Percentiles rank a stretch among this genome's conserved stretches.
Evolutionary conservation across 2,113 vertebrate genomes (phyloP).

Genomic region (Chamaea fasciata): DNA sequence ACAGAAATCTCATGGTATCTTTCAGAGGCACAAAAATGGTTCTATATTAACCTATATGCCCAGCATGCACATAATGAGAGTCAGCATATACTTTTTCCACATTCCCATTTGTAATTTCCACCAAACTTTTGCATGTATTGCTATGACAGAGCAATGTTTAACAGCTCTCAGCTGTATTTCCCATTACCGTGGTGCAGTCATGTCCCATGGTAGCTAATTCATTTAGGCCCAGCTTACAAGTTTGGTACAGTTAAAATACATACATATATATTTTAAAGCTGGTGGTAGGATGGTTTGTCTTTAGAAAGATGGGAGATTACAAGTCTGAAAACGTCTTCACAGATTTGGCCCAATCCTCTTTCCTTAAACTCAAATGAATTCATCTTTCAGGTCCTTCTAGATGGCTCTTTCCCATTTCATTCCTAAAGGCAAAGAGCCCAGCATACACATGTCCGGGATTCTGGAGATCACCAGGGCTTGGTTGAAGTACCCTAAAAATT

Average conservation of each 20-base stretch:
- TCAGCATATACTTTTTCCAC: background rate
- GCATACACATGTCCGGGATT: background rate
- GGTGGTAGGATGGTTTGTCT: background rate
- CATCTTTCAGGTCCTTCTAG: background rate
- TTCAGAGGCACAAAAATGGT: background rate
- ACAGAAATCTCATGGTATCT: background rate
- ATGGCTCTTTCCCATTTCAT: background rate
- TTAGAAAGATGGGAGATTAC: background rate
- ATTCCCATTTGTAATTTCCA: background rate
- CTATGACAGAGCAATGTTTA: background rate
- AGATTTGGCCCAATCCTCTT: background rate
- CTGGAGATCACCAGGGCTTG: background rate
- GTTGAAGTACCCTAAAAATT: background rate
- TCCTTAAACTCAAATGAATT: background rate
- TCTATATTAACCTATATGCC: rapidly evolving
- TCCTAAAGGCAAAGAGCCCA: background rate
- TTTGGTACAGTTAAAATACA: background rate
- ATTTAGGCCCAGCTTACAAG: background rate
- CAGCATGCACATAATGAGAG: background rate
- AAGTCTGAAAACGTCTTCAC: background rate
- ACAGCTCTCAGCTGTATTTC: background rate
- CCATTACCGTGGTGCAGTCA: background rate
- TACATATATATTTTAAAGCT: background rate
- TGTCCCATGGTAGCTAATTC: background rate
- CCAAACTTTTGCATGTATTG: background rate